Percentiles rank a stretch among this genome's conserved stretches.
Conservation (phyloP, 2,113 vertebrate genomes). For the Mus spicilegus region DNA sequence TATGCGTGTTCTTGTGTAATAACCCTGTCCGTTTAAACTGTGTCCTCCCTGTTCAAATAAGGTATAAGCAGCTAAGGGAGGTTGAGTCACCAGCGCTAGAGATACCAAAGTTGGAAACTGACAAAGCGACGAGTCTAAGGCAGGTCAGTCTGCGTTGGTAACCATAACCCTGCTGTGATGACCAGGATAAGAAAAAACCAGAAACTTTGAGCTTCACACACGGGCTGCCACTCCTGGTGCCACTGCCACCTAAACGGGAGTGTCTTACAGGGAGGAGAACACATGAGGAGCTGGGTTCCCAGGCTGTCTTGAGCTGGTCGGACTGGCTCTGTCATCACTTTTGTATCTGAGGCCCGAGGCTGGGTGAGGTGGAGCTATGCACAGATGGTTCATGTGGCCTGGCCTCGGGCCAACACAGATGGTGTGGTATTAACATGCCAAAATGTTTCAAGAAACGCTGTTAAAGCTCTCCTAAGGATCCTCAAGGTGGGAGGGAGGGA, state of each 20-base stretch:
- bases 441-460: constrained; percentile 30
- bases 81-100: not conserved
- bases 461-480: constrained; percentile 8
- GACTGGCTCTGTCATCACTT: not conserved
- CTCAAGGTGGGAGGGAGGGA: not conserved
- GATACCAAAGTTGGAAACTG: not conserved
- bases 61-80: not conserved
- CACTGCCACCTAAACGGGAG: not conserved
- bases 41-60: not conserved
- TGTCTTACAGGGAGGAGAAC: not conserved
- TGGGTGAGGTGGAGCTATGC: not conserved
- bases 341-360: not conserved
- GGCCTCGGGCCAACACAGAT: constrained; percentile 58
- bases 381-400: not conserved
- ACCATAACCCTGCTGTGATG: not conserved
- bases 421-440: constrained; percentile 23
- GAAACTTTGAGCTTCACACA: not conserved
- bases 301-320: not conserved
- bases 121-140: not conserved
- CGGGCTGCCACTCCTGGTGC: not conserved
- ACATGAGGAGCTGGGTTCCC: not conserved
- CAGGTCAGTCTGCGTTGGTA: not conserved
- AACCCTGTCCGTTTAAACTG: not conserved
- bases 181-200: not conserved
- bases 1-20: not conserved